Evolutionary conservation across 2,113 vertebrate genomes (phyloP).

Genomic region (Circaetus gallicus): DNA sequence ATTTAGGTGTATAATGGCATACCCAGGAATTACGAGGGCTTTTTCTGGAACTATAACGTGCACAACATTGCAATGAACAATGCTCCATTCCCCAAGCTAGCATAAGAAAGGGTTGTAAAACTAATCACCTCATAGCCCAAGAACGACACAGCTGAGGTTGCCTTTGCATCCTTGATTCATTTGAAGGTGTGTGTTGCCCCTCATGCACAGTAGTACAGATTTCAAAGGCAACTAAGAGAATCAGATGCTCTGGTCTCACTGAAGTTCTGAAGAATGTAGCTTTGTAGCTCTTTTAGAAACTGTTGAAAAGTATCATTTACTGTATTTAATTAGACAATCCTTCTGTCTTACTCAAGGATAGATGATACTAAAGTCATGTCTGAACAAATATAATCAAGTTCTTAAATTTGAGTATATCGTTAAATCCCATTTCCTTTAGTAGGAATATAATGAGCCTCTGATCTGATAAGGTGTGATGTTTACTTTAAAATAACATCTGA

Average conservation of each 20-base stretch:
- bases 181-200: neutral
- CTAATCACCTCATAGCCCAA: neutral
- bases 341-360: neutral
- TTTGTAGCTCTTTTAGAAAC: neutral
- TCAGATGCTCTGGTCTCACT: neutral
- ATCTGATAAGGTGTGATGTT: neutral
- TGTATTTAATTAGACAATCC: neutral
- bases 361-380: neutral
- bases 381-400: neutral
- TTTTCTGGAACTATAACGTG: neutral
- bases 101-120: neutral
- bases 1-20: neutral
- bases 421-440: constrained; percentile 3
- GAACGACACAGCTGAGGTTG: neutral
- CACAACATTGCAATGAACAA: neutral
- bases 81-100: neutral
- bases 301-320: neutral
- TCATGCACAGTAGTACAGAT: neutral
- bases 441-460: neutral
- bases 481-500: neutral
- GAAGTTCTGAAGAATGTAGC: neutral
- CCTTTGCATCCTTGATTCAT: neutral
- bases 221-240: neutral
- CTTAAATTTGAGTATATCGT: neutral
- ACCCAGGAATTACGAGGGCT: neutral